Evolutionary conservation across 2,797 vertebrate species (phyloP).

Genomic region (Melanotaenia maccullochi): DNA sequence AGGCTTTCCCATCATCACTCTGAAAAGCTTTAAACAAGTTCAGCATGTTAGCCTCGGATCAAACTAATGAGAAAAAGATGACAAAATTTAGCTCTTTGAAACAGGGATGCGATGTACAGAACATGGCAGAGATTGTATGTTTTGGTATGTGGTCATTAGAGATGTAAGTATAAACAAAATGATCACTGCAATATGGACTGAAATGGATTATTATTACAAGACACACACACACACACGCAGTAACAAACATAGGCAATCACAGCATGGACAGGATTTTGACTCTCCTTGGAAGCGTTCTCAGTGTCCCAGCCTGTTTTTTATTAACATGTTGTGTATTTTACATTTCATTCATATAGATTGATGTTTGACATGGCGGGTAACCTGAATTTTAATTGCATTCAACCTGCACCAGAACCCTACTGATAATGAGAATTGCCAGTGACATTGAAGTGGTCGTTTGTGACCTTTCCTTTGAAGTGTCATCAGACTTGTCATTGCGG

Average conservation of each 20-base stretch:
- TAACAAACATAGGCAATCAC: not conserved
- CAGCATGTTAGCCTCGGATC: conserved; percentile 69
- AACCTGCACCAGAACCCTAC: conserved; percentile 27
- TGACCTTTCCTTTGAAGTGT: conserved; percentile 74
- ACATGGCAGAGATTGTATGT: conserved; percentile 60
- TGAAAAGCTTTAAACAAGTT: conserved; percentile 73
- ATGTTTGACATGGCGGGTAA: conserved; percentile 10
- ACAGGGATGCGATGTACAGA: conserved; percentile 53
- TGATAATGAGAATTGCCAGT: conserved; percentile 52
- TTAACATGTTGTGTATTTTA: conserved; percentile 4
- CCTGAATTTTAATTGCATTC: conserved; percentile 18
- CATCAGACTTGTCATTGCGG: conserved; percentile 62
- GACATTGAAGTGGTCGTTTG: conserved; percentile 61
- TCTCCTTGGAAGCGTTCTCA: not conserved
- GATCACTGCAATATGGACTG: conserved; percentile 33
- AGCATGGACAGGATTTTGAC: not conserved
- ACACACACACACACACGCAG: conserved; percentile 1
- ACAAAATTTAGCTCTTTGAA: conserved; percentile 59
- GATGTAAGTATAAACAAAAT: conserved; percentile 58
- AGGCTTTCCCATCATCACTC: conserved; percentile 67
- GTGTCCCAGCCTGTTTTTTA: not conserved
- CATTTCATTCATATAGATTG: conserved; percentile 11
- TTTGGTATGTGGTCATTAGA: conserved; percentile 52
- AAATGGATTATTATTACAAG: conserved; percentile 37
- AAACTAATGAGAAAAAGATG: conserved; percentile 65